Conservation (phyloP, 1,140 invertebrate species). For the Cepaea nemoralis region DNA sequence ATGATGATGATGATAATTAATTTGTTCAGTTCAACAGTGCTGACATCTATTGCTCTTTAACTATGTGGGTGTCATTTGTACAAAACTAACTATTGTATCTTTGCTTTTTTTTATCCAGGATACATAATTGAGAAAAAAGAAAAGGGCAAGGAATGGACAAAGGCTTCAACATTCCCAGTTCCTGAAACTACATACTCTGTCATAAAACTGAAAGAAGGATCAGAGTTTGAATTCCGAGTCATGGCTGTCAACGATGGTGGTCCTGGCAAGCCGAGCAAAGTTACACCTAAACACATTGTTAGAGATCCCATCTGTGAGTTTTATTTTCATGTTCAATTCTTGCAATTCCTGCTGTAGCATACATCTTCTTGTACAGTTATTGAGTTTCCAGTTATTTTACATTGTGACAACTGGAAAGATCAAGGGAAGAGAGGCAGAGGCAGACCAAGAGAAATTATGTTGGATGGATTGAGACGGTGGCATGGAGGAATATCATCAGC, state of each 20-base stretch:
- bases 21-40: too few relatives aligned
- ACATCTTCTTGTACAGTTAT: too few relatives aligned
- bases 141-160: slow-evolving; percentile 87
- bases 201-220: slow-evolving; percentile 89
- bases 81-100: too few relatives aligned
- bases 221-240: slow-evolving; percentile 95
- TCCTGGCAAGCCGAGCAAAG: slow-evolving; percentile 90
- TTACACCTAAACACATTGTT: slow-evolving; percentile 87
- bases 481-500: too few relatives aligned
- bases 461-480: too few relatives aligned
- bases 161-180: slow-evolving; percentile 89
- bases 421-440: too few relatives aligned
- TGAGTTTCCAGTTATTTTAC: too few relatives aligned
- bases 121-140: slow-evolving; percentile 95
- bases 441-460: too few relatives aligned
- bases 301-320: slow-evolving; percentile 87
- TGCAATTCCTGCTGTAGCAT: not conserved
- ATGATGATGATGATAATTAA: too few relatives aligned
- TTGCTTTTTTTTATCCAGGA: slow-evolving; percentile 72
- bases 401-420: too few relatives aligned
- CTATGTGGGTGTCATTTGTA: too few relatives aligned
- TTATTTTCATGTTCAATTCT: not conserved
- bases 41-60: too few relatives aligned
- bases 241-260: slow-evolving; percentile 96
- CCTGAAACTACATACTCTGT: slow-evolving; percentile 75